Evolutionary conservation across 2,797 vertebrate genomes (phyloP).

Genomic region (Danio albolineatus): DNA sequence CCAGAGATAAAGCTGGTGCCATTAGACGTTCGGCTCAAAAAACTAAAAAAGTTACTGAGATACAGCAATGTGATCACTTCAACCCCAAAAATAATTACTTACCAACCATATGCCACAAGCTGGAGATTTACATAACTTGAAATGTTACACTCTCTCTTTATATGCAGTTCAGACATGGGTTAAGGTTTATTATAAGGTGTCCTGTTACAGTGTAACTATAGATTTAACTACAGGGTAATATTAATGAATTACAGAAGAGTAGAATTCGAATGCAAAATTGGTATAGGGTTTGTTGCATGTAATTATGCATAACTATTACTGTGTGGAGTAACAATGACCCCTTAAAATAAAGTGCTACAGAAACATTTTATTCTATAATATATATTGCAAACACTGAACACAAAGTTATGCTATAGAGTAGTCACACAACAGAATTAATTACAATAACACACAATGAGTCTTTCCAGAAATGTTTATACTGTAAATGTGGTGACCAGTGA

Average conservation of each 20-base stretch:
- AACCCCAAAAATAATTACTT: background rate
- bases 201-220: no score
- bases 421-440: background rate
- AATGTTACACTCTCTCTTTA: background rate
- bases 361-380: background rate
- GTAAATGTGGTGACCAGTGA: constrained; percentile 16
- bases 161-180: background rate
- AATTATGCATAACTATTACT: no score
- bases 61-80: background rate
- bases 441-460: background rate
- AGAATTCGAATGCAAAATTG: no score
- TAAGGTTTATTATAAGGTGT: no score
- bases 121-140: constrained; percentile 2
- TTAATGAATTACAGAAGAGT: no score
- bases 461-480: background rate
- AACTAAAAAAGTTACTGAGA: background rate
- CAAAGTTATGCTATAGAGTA: constrained; percentile 4
- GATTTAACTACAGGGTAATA: no score
- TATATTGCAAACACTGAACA: constrained; percentile 23
- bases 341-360: no score
- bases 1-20: background rate
- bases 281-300: no score
- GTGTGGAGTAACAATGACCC: no score
- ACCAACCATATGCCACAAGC: constrained; percentile 2
- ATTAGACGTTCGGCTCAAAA: background rate